Percentiles rank a stretch among this genome's conserved stretches.
Conservation (phyloP, 1,140 invertebrate species). For the Pogonus chalceus region DNA sequence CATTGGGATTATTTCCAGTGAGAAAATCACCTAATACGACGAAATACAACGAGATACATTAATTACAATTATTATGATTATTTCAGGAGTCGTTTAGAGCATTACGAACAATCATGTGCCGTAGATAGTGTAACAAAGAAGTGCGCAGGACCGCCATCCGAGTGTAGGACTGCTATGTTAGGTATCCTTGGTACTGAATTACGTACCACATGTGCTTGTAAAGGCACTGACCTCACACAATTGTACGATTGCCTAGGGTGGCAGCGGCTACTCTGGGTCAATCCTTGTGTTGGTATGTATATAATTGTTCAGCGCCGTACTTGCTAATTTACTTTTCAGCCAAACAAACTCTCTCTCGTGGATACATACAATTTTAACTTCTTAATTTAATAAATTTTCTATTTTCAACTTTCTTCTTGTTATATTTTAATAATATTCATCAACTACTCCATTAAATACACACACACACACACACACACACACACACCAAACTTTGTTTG, state of each 20-base stretch:
- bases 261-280: constrained; percentile 83
- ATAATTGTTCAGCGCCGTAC: background rate
- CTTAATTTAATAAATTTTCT: background rate
- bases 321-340: constrained; percentile 5
- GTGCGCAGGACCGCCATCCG: constrained; percentile 71
- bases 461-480: no score
- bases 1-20: no score
- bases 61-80: no score
- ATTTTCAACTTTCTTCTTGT: no score
- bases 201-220: constrained; percentile 72
- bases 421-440: no score
- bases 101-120: constrained; percentile 82
- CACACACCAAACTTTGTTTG: no score
- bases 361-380: no score
- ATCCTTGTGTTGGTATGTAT: constrained; percentile 79
- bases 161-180: constrained; percentile 71
- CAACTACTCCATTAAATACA: no score
- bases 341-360: background rate
- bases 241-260: constrained; percentile 80
- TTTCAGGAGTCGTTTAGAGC: constrained; percentile 62
- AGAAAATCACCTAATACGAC: no score
- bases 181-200: constrained; percentile 78
- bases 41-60: no score
- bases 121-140: constrained; percentile 80
- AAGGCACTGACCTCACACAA: constrained; percentile 69